Evolutionary conservation across 2,113 vertebrate genomes (phyloP).

Genomic region (Scomber colias): DNA sequence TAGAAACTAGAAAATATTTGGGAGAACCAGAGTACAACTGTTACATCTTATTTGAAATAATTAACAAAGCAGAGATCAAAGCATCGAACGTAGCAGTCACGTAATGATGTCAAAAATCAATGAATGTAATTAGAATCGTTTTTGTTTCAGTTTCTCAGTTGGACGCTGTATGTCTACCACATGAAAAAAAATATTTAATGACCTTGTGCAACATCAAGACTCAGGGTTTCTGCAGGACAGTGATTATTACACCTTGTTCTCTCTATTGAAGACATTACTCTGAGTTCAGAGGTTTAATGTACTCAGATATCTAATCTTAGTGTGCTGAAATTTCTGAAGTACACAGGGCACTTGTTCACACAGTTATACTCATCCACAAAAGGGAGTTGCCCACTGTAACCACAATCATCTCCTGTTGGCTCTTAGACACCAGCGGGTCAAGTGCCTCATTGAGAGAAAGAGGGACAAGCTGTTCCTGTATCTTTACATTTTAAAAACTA

Average conservation of each 20-base stretch:
- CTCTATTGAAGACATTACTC: not conserved
- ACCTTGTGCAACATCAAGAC: slow-evolving; percentile 15
- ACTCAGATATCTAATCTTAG: slow-evolving; percentile 18
- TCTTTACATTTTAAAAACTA: not conserved
- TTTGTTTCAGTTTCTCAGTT: not conserved
- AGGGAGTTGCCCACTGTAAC: slow-evolving; percentile 8
- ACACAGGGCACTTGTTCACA: slow-evolving; percentile 17
- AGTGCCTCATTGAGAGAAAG: slow-evolving; percentile 33
- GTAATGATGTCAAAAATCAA: slow-evolving; percentile 11
- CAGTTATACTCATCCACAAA: slow-evolving; percentile 27
- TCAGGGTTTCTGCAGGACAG: not conserved
- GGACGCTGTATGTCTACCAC: not conserved
- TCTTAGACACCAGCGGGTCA: slow-evolving; percentile 22
- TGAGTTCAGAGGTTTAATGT: slow-evolving; percentile 18
- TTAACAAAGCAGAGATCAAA: not conserved
- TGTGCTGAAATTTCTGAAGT: slow-evolving; percentile 29
- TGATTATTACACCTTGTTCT: slow-evolving; percentile 11
- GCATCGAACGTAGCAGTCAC: too few relatives aligned
- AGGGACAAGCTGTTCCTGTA: not conserved
- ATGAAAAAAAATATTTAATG: slow-evolving; percentile 9
- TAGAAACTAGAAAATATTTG: not conserved
- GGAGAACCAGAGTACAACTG: not conserved
- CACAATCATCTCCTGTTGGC: slow-evolving; percentile 39
- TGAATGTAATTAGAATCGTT: slow-evolving; percentile 16
- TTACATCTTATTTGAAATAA: not conserved